phyloP scores from a whole-genome alignment of 2,113 vertebrate genomes.

The Enhydra lutris region DNA sequence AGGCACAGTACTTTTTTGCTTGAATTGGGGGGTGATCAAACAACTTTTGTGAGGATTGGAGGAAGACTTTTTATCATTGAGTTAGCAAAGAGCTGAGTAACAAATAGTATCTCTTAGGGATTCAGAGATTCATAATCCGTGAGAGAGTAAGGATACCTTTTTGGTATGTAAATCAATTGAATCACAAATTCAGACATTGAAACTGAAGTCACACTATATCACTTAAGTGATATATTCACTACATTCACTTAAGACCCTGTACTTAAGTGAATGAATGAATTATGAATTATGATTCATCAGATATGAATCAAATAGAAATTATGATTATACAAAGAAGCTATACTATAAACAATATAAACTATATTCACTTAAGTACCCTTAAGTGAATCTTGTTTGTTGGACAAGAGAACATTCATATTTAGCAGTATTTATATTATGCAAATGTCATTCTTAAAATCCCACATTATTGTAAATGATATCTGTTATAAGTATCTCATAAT shows the following conservation, averaged over 20 bases:
- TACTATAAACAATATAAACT: no score
- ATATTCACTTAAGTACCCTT: neutral
- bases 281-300: no score
- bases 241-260: no score
- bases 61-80: neutral
- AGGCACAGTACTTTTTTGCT: neutral
- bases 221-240: no score
- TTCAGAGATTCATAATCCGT: neutral
- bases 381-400: neutral
- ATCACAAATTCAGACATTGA: slow-evolving; percentile 3
- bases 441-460: slow-evolving; percentile 46
- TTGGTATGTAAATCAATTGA: neutral
- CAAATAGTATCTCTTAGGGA: neutral
- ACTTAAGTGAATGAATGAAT: no score
- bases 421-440: slow-evolving; percentile 10
- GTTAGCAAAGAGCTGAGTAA: neutral
- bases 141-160: neutral
- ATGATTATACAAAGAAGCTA: no score
- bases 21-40: neutral
- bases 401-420: neutral
- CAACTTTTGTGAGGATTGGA: neutral
- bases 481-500: slow-evolving; percentile 32
- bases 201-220: neutral
- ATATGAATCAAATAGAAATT: no score
- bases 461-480: slow-evolving; percentile 27